Evolutionary conservation across 2,888 invertebrate genomes (phyloP).

Genomic region (Brachypterus glaber): DNA sequence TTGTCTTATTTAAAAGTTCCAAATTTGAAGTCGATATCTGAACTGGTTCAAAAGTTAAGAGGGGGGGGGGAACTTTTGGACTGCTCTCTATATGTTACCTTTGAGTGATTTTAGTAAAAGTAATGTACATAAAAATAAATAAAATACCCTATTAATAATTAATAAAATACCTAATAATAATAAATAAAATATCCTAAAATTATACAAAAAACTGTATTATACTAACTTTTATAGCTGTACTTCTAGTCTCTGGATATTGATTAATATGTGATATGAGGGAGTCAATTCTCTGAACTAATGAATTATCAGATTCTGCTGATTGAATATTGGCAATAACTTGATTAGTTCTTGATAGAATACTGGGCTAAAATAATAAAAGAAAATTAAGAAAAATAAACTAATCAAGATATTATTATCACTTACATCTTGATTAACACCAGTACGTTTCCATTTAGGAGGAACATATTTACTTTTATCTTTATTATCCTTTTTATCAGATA

Average conservation of each 20-base stretch:
- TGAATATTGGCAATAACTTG: slow-evolving; percentile 54
- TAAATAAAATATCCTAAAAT: slow-evolving; percentile 1
- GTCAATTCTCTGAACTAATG: slow-evolving; percentile 53
- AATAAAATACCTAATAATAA: not conserved
- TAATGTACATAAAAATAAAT: too few species aligned
- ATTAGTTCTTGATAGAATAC: slow-evolving; percentile 54
- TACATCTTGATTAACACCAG: not conserved
- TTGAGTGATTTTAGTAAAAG: too few species aligned
- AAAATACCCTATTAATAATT: too few species aligned
- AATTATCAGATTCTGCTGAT: slow-evolving; percentile 47
- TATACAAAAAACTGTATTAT: not conserved
- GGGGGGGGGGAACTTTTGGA: too few species aligned
- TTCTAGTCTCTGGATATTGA: slow-evolving; percentile 61
- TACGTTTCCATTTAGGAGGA: slow-evolving; percentile 41
- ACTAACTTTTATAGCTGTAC: slow-evolving; percentile 58
- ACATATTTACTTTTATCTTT: slow-evolving; percentile 25
- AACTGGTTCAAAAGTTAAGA: too few species aligned
- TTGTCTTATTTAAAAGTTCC: too few species aligned
- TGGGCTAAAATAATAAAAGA: slow-evolving; percentile 43
- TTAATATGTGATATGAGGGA: slow-evolving; percentile 60
- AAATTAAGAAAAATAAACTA: too few species aligned
- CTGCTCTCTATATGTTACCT: too few species aligned
- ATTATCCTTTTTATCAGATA: slow-evolving; percentile 36
- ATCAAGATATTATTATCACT: too few species aligned
- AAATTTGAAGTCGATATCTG: too few species aligned